A percentile compares a stretch with the other conserved stretches of the same genome.
Conservation (phyloP, 2,113 vertebrate genomes). For the Ophiodon elongatus region DNA sequence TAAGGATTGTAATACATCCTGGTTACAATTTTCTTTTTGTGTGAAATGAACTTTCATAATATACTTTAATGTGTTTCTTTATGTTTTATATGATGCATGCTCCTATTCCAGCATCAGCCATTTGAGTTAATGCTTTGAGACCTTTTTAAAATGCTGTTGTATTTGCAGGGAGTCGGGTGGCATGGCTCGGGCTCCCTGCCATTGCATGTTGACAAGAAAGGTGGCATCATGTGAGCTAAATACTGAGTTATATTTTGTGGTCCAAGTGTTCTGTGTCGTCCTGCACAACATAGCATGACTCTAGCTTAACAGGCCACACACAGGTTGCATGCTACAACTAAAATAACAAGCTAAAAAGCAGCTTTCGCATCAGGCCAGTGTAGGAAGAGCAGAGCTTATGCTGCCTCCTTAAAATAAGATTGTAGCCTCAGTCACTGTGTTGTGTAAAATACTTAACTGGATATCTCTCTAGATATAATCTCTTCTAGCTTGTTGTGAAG, state of each 20-base stretch:
- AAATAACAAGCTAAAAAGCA: conserved; percentile 39
- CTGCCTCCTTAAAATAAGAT: not conserved
- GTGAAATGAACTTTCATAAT: not conserved
- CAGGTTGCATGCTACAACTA: conserved; percentile 33
- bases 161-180: not conserved
- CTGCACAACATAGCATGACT: conserved; percentile 44
- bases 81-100: not conserved
- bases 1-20: no score
- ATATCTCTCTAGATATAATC: not conserved
- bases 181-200: conserved; percentile 26
- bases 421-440: not conserved
- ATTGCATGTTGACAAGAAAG: conserved; percentile 40
- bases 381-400: not conserved
- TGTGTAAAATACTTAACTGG: conserved; percentile 5
- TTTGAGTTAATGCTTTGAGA: not conserved
- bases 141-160: not conserved
- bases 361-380: conserved; percentile 13
- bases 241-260: conserved; percentile 69
- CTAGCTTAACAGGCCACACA: conserved; percentile 24
- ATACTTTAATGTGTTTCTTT: not conserved
- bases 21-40: not conserved
- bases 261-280: conserved; percentile 43
- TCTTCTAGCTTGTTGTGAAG: conserved; percentile 5
- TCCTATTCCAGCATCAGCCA: not conserved
- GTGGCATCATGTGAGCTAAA: conserved; percentile 64